A percentile compares a stretch with the other conserved stretches of the same genome.
Evolutionary conservation across 1,140 invertebrate species (phyloP).

Genomic region (Brachionus asplanchnoidis): DNA sequence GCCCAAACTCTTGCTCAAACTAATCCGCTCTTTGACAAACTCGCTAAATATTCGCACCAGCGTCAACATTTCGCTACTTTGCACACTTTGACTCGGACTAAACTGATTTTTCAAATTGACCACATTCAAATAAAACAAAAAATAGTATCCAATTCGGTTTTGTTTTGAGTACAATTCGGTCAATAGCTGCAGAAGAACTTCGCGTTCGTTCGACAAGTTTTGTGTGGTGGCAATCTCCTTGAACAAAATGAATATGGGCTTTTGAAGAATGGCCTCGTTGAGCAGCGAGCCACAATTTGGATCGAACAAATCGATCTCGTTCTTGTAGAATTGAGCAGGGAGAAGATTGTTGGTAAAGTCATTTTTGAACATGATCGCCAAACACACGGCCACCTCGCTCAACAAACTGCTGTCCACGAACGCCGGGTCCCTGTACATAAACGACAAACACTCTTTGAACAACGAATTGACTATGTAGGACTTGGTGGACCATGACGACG

Average conservation of each 20-base stretch:
- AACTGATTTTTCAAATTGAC: neutral
- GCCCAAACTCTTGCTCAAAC: neutral
- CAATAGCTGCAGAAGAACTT: neutral
- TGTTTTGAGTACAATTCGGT: slow-evolving; percentile 29
- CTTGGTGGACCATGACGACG: slow-evolving; percentile 1
- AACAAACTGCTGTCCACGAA: neutral
- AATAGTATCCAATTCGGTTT: slow-evolving; percentile 5
- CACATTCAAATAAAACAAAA: slow-evolving; percentile 28
- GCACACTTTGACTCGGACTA: neutral
- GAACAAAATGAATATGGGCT: slow-evolving; percentile 6
- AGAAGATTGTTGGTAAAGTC: slow-evolving; percentile 22
- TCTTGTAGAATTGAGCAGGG: neutral
- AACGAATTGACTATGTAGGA: slow-evolving; percentile 12
- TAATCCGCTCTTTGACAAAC: neutral
- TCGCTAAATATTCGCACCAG: neutral
- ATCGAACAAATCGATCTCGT: neutral
- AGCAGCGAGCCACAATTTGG: neutral
- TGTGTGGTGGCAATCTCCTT: neutral
- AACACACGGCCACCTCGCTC: neutral
- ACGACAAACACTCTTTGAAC: slow-evolving; percentile 3
- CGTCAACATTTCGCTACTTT: neutral
- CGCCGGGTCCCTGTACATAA: neutral
- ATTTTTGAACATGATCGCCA: slow-evolving; percentile 27
- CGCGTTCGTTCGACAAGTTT: slow-evolving; percentile 19
- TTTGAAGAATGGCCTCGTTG: neutral